Percentiles rank a stretch among this genome's conserved stretches.
Conservation (phyloP, 2,888 invertebrate genomes). For the Euproctis similis region DNA sequence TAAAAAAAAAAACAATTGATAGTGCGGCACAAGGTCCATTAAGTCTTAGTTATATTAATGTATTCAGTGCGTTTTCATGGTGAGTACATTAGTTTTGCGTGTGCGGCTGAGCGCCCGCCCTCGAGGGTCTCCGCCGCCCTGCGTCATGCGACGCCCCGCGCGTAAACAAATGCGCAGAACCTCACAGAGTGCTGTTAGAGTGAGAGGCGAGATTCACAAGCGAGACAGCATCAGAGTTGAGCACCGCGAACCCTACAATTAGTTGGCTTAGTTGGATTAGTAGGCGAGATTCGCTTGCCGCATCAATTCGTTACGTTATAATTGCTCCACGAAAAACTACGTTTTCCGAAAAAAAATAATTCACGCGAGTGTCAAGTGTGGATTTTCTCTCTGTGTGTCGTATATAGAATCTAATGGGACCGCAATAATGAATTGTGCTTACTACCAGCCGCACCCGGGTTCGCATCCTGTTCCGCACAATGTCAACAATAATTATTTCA, state of each 20-base stretch:
- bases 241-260: slow-evolving; percentile 68
- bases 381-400: slow-evolving; percentile 24
- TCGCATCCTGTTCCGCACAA: slow-evolving; percentile 60
- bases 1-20: no score
- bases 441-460: slow-evolving; percentile 66
- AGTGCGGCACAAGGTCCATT: no score
- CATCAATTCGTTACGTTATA: slow-evolving; percentile 74
- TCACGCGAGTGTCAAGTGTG: slow-evolving; percentile 35
- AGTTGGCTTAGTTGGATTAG: slow-evolving; percentile 29
- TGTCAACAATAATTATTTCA: slow-evolving; percentile 62
- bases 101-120: slow-evolving; percentile 55
- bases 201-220: slow-evolving; percentile 45
- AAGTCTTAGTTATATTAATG: no score
- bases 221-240: slow-evolving; percentile 38
- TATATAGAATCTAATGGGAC: slow-evolving; percentile 49
- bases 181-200: slow-evolving; percentile 20
- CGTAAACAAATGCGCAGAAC: slow-evolving; percentile 24
- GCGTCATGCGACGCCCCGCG: slow-evolving; percentile 43
- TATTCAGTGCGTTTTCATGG: slow-evolving; percentile 34
- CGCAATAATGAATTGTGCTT: slow-evolving; percentile 70
- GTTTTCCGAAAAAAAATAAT: slow-evolving; percentile 56
- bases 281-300: slow-evolving; percentile 73
- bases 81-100: slow-evolving; percentile 55
- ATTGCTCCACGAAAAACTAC: slow-evolving; percentile 63
- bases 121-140: slow-evolving; percentile 45